Conservation (phyloP, 2,113 vertebrate genomes). For the Larimichthys crocea region DNA sequence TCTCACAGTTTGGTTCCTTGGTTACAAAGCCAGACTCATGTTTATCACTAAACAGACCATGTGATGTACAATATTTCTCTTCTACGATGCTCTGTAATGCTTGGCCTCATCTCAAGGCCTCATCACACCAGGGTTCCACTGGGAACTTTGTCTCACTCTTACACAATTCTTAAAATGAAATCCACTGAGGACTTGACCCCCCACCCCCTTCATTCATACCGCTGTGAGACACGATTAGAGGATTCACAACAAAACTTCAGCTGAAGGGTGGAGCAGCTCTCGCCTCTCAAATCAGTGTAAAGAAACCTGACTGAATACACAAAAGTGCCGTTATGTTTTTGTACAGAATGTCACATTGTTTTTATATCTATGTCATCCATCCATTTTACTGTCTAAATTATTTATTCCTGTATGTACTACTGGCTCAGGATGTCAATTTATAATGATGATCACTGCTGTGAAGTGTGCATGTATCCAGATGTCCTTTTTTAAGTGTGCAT, state of each 20-base stretch:
- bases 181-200: background rate
- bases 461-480: constrained; percentile 35
- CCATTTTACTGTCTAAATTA: background rate
- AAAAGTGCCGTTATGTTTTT: background rate
- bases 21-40: background rate
- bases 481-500: background rate
- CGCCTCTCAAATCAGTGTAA: background rate
- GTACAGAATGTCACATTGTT: background rate
- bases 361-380: background rate
- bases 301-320: background rate
- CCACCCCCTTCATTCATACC: background rate
- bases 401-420: constrained; percentile 14
- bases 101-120: constrained; percentile 26
- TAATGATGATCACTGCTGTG: constrained; percentile 34
- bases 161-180: background rate
- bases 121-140: background rate
- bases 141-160: background rate
- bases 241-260: background rate
- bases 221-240: background rate
- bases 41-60: constrained; percentile 22
- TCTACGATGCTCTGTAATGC: background rate
- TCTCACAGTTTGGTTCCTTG: background rate
- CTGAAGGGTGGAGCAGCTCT: constrained; percentile 3
- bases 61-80: background rate
- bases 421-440: constrained; percentile 20